Evolutionary conservation across 2,888 invertebrate species (phyloP), one percentile per base, ranked within the genome.

Genomic region (Trissolcus japonicus): DNA sequence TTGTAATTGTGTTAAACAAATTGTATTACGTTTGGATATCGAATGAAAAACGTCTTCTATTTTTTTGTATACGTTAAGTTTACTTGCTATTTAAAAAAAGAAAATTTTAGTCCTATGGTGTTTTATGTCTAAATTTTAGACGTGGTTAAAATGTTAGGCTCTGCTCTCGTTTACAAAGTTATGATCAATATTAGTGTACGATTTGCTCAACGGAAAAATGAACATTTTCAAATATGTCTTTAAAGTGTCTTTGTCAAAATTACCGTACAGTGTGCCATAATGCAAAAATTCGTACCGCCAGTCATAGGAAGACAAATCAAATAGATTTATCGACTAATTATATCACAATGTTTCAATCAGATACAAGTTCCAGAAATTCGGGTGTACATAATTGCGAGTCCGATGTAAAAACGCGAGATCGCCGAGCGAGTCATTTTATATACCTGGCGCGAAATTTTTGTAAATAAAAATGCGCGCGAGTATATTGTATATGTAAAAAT

Each of bases 401-500:
- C 60, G 60, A 65, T 69, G 68, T 68, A 63, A 69, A 79, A 71
- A 67, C 19, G 62, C 63, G 71, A 29, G 25, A 67, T 50, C 19
- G 53, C 43, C 43, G 66, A 63, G 73, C 56, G 69, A 65, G 69
- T 68, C 72, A 68, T 66, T 65, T 65, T 61, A 56, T 50, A 48
- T 73, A 57, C 53, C 35, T 35, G 35, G 35, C 54, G 65, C 74
- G 69, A 59, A 55, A 43, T 62, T 71, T 63, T 59, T 62, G 77
- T 79, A 78, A 48, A 76, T 81, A 81, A 79, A 77, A 69, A 53
- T 54, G 62, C 50, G 78, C 80, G 79, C 80, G 79, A 81, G 82
- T 83, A 82, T 82, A 35, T 11, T 85, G 82, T 85, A 80, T 74
- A 83, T 84, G 82, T 84, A 76, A 80, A 60, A 54, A 59, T 51